Evolutionary conservation across 2,888 invertebrate species (phyloP).

Genomic region (Drosophila dives): DNA sequence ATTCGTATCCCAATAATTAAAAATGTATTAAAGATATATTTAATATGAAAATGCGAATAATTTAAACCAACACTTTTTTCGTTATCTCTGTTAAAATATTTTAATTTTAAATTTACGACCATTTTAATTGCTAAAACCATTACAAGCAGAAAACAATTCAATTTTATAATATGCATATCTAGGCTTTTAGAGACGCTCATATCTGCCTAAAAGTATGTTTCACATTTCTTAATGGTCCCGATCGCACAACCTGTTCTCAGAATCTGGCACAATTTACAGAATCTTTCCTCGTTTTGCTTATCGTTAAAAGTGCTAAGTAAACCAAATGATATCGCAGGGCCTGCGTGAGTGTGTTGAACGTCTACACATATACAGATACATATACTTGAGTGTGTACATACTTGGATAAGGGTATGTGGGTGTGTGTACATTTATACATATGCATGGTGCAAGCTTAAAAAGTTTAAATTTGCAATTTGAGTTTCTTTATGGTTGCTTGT

Average conservation of each 20-base stretch:
- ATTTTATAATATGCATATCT: not conserved
- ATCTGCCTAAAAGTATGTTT: constrained; percentile 68
- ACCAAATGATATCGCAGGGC: constrained; percentile 44
- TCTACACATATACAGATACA: constrained; percentile 25
- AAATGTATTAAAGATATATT: not conserved
- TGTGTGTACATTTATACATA: not conserved
- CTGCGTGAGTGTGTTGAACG: constrained; percentile 1
- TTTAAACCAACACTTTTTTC: not conserved
- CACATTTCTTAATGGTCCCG: constrained; percentile 12
- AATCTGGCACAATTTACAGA: constrained; percentile 66
- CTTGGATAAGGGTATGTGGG: constrained; percentile 2
- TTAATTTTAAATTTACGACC: not conserved
- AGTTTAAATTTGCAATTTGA: constrained; percentile 45
- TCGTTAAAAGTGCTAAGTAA: constrained; percentile 66
- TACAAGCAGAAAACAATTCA: not conserved
- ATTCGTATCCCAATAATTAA: not conserved
- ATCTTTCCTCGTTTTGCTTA: constrained; percentile 56
- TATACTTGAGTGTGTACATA: constrained; percentile 3
- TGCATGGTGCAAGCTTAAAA: constrained; percentile 46
- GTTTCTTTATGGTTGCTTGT: not conserved
- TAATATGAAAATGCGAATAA: not conserved
- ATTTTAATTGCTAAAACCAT: not conserved
- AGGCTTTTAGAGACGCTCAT: not conserved
- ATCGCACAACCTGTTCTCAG: constrained; percentile 31
- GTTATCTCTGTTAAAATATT: not conserved